Evolutionary conservation across 2,888 invertebrate genomes (phyloP).

Genomic region (Bombyx huttoni): DNA sequence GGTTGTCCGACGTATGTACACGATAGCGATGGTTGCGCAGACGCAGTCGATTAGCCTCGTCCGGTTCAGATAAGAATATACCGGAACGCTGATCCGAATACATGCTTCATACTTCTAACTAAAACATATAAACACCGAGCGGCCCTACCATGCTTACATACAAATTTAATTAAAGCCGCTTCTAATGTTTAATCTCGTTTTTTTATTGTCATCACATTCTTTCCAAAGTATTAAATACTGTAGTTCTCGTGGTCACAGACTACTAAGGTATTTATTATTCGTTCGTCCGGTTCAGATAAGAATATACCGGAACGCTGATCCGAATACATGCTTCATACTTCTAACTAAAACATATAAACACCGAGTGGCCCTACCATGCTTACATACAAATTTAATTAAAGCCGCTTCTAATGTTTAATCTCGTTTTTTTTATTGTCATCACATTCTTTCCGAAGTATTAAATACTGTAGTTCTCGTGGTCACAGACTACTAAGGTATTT

Average conservation of each 20-base stretch:
- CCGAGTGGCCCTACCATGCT: not conserved
- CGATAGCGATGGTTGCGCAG: conserved; percentile 50
- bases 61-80: conserved; percentile 60
- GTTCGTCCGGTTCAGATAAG: conserved; percentile 64
- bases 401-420: no score
- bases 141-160: not conserved
- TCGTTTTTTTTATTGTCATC: no score
- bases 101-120: conserved; percentile 5
- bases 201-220: no score
- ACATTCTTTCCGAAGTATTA: no score
- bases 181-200: no score
- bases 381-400: no score
- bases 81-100: conserved; percentile 59
- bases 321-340: conserved; percentile 16
- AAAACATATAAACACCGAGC: conserved; percentile 14
- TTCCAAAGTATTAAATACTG: no score
- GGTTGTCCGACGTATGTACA: conserved; percentile 28
- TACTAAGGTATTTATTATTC: no score
- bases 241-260: no score
- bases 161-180: no score
- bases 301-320: conserved; percentile 58
- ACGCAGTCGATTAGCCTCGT: conserved; percentile 53
- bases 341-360: conserved; percentile 16
- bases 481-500: no score
- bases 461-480: no score